Conservation (phyloP, 2,888 invertebrate species). For the Cataglyphis livida region DNA sequence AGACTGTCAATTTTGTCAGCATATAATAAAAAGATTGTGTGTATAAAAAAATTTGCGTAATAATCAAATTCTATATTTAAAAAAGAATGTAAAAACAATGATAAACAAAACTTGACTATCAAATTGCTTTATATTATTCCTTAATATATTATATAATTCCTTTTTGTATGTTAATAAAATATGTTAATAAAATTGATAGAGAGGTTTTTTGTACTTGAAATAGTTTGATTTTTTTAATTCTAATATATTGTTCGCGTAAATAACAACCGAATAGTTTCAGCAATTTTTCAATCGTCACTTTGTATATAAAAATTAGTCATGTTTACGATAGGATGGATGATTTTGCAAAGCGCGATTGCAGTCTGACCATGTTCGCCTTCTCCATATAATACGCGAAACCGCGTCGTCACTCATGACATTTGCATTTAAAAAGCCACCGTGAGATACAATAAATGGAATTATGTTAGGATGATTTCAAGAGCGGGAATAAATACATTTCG, state of each 20-base stretch:
- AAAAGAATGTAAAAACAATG: background rate
- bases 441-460: background rate
- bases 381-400: background rate
- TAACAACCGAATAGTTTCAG: background rate
- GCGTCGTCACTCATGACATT: background rate
- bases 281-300: background rate
- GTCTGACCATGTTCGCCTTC: background rate
- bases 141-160: background rate
- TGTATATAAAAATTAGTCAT: background rate
- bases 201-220: background rate
- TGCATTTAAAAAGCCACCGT: conserved; percentile 18
- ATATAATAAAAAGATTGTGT: background rate
- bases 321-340: background rate
- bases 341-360: background rate
- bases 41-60: background rate
- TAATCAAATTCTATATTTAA: background rate
- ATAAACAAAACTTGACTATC: background rate
- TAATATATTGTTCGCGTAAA: background rate
- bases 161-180: background rate
- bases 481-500: background rate
- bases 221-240: background rate
- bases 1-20: background rate
- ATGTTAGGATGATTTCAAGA: background rate
- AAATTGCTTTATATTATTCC: background rate
- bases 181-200: background rate